Conservation (phyloP, 1,140 invertebrate species). For the Brachionus plicatilis region DNA sequence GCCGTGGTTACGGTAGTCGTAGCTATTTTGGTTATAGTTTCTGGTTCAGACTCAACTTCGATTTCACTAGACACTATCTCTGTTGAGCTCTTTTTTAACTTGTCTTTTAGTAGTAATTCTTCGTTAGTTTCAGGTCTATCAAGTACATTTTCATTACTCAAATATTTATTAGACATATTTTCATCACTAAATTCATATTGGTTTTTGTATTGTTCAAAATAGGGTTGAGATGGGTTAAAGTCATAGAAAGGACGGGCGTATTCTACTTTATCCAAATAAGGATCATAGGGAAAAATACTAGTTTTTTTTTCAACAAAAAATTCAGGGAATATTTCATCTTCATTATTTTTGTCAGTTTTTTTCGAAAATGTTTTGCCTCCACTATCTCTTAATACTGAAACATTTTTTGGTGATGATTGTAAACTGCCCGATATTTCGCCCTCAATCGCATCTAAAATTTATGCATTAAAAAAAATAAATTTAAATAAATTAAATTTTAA, state of each 20-base stretch:
- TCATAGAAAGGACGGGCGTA: not conserved
- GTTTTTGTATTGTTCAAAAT: not conserved
- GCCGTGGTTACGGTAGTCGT: not conserved
- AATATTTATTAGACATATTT: not conserved
- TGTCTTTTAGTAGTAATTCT: not conserved
- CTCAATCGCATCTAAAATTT: not conserved
- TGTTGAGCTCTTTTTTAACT: not conserved
- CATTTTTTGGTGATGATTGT: not conserved
- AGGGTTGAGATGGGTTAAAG: not conserved
- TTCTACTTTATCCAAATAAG: not conserved
- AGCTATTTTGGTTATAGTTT: not conserved
- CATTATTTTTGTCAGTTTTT: not conserved
- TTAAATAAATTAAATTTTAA: not conserved
- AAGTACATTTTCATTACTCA: not conserved
- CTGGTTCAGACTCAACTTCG: not conserved
- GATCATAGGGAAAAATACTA: not conserved
- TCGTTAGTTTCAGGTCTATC: not conserved
- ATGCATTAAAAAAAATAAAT: not conserved
- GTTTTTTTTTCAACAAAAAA: not conserved
- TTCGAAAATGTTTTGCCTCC: not conserved
- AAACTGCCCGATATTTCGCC: not conserved
- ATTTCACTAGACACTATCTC: not conserved
- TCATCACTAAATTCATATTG: not conserved
- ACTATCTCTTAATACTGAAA: not conserved
- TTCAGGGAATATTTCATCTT: not conserved